Base-by-base conservation (phyloP, 2,113 vertebrate species). In the Antennarius striatus region DNA sequence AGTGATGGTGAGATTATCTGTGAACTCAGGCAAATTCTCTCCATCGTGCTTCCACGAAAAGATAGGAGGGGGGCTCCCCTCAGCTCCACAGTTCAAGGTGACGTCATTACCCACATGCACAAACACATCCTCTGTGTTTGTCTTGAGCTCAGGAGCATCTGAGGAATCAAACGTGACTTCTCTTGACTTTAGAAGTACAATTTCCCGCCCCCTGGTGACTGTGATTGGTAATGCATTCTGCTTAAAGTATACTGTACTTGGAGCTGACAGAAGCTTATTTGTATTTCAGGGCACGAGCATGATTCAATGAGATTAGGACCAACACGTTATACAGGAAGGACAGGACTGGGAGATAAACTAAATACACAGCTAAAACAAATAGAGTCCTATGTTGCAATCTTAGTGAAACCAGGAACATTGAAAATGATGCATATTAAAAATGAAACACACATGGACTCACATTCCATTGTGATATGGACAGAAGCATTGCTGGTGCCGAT, bases 71-170 rank as follows among this genome's bases (percentile, higher is more conserved):
- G 84, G 83, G 28, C 17, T 47, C 4, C 75, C 75, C 16, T 72
- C 67, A 32, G 70, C 67, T 0, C 69, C 67, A 75, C 83, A 86
- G 45, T 0, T 29, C 61, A 88, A 57, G 13, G 12, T 72, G 42
- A 71, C 9, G 16, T 58, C 0, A 0, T 1, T 2, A 7, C 71
- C 66, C 42, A 56, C 6, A 3, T 1, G 0, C 28, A 75, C 13
- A 36, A 0, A 0, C 0, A 11, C 0, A 12, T 0, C 1, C 9
- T n/a, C 17, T 0, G 0, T 7, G 13, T 8, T 1, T 10, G 5
- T 10, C 13, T 28, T 56, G 4, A 86, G 5, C 14, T 61, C 61
- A n/a, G 86, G 75, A 29, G 80, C 57, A 74, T 84, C 86, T 88
- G 52, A 39, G 9, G 29, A 62, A 8, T 8, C 2, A 79, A 55